Base-by-base conservation (phyloP, 2,888 invertebrate species). In the Oxyteleia sp. region DNA sequence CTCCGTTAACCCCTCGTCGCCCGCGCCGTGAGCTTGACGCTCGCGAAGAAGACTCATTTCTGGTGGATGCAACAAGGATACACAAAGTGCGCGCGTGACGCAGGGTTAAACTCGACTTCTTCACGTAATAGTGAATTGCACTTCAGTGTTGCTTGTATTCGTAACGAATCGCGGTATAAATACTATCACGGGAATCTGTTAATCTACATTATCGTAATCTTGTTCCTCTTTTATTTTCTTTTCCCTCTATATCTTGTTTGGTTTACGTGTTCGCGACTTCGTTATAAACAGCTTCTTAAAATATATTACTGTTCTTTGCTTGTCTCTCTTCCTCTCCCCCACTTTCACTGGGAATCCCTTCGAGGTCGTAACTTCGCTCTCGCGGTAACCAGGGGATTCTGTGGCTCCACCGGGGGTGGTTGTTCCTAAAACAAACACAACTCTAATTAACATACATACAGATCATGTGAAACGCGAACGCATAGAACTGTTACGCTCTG, bases 351-450 rank as follows among this genome's bases (percentile, higher is more conserved):
- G 0, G 92, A 93, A 84, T 93, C 93, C 43, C 89, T 91, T 85
- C 92, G 92, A 43, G 92, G 88, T 81, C 93, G 89, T 85, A 93
- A 89, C 78, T 91, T 93, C 72, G 93, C 93, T 85, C 93, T 91
- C 51, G 93, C 93, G 4, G 91, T 91, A 38, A 88, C 88, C 76
- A 93, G 76, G 8, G 91, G 92, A 85, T 93, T 92, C 51, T 90
- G 89, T 29, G 91, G 90, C 41, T 90, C 90, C 43, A 59, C 82
- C 13, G 85, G 82, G 64, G 89, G 92, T 66, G 91, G 88, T 64
- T 92, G 90, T 76, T 93, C 92, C 89, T 92, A 84, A 63, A 81
- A 80, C 3, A 32, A 75, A 38, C 4, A 23, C 16, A 23, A 23
- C 23, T 23, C 23, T 4, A 53, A 68, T 23, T 68, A 11, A 49